A percentile compares a stretch with the other conserved stretches of the same genome.
These are phyloP conservation scores for Gibbula magus DNA, from an alignment of 2,888 invertebrate species.

Conservation along the genomic window DNA sequence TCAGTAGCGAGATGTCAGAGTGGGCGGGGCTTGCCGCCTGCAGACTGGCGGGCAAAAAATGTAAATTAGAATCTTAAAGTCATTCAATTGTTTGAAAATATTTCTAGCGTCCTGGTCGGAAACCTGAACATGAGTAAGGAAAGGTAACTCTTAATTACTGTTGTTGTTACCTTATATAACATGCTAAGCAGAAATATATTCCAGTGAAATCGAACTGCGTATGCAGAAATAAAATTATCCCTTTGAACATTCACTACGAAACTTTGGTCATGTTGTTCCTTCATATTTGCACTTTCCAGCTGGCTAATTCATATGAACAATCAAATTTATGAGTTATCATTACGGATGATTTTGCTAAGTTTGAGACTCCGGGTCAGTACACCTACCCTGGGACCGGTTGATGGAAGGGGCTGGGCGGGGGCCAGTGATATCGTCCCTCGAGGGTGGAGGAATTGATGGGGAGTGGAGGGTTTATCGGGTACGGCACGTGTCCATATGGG, in stretches of 20 bases:
- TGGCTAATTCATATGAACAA: not conserved
- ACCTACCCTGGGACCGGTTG: constrained; percentile 75
- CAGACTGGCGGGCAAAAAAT: constrained; percentile 36
- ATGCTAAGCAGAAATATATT: too few species aligned
- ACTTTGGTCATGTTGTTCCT: not conserved
- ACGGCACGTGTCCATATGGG: constrained; percentile 61
- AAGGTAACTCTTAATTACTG: not conserved
- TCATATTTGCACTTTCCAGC: not conserved
- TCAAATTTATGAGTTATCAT: not conserved
- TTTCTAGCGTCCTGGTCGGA: too few species aligned
- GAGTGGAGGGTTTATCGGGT: constrained; percentile 79
- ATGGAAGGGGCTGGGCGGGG: constrained; percentile 70
- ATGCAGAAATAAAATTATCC: too few species aligned
- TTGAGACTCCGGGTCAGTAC: not conserved
- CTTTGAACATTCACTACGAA: not conserved
- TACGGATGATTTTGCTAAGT: too few species aligned
- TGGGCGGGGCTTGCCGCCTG: constrained; percentile 65
- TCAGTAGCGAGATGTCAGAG: constrained; percentile 68
- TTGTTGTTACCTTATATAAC: too few species aligned
- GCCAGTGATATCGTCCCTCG: constrained; percentile 77
- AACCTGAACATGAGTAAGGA: too few species aligned
- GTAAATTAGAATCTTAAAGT: too few species aligned
- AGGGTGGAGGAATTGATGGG: constrained; percentile 80
- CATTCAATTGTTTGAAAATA: too few species aligned
- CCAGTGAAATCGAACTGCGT: too few species aligned